Percentiles rank a stretch among this genome's conserved stretches.
Evolutionary conservation across 2,797 vertebrate species (phyloP).

Genomic region (Centroberyx gerrardi): DNA sequence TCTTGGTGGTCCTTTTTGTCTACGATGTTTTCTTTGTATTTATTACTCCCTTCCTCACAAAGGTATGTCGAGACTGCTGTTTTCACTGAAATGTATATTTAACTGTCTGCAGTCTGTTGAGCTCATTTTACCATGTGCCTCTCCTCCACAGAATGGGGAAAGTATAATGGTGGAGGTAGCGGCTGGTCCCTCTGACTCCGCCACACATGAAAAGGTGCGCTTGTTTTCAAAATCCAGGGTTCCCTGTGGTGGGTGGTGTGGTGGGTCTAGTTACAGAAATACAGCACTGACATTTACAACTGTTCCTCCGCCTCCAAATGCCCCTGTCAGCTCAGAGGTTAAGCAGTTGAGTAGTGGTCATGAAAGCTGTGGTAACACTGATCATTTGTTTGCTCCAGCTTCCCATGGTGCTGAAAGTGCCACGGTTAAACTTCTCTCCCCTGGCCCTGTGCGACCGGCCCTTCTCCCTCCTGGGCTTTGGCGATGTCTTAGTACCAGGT

Average conservation of each 20-base stretch:
- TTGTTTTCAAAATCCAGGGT: conserved; percentile 8
- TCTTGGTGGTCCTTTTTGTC: conserved; percentile 93
- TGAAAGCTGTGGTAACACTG: background rate
- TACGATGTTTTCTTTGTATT: conserved; percentile 99
- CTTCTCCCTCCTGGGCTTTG: conserved; percentile 97
- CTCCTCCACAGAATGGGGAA: conserved; percentile 88
- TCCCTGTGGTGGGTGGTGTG: background rate
- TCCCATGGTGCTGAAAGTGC: conserved; percentile 98
- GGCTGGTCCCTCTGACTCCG: conserved; percentile 93
- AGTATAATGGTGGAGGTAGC: conserved; percentile 99
- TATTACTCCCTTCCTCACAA: conserved; percentile 94
- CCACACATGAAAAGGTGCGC: conserved; percentile 93
- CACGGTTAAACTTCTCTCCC: conserved; percentile 92
- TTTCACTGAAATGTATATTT: background rate
- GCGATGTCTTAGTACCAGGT: conserved; percentile 98
- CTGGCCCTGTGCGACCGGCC: conserved; percentile 94
- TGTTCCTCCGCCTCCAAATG: background rate
- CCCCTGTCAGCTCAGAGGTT: background rate
- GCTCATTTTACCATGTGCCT: background rate
- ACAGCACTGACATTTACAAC: background rate
- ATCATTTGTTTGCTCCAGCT: conserved; percentile 83
- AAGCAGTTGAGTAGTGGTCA: background rate
- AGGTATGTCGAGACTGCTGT: conserved; percentile 80
- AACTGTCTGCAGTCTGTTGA: background rate
- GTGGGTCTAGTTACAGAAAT: background rate